A percentile compares a stretch with the other conserved stretches of the same genome.
These are phyloP conservation scores for Phorcus lineatus DNA, from an alignment of 2,888 invertebrate genomes.

Conservation along the genomic window DNA sequence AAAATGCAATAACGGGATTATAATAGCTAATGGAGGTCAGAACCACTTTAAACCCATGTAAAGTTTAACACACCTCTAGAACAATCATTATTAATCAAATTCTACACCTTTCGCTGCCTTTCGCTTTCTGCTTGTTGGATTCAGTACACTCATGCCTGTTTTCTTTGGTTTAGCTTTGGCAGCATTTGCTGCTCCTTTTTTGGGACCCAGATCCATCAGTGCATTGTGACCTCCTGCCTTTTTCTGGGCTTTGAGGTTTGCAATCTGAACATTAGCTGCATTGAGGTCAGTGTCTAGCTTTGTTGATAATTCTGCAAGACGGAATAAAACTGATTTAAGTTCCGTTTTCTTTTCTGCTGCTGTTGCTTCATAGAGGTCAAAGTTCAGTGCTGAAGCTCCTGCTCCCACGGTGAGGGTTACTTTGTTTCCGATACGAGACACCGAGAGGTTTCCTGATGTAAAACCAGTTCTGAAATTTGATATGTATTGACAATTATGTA, in stretches of 20 bases:
- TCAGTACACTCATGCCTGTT: constrained; percentile 71
- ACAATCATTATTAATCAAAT: constrained; percentile 55
- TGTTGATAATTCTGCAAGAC: constrained; percentile 59
- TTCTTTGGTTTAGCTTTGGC: constrained; percentile 62
- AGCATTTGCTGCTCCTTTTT: constrained; percentile 49
- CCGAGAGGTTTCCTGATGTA: constrained; percentile 56
- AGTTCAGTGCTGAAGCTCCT: constrained; percentile 51
- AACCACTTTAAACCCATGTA: too few species aligned
- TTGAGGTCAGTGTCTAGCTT: constrained; percentile 56
- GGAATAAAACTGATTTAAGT: constrained; percentile 63
- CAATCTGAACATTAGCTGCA: constrained; percentile 62
- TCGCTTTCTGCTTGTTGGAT: constrained; percentile 70
- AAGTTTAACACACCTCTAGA: too few species aligned
- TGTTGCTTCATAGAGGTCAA: constrained; percentile 69
- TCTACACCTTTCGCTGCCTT: constrained; percentile 70
- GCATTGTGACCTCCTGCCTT: constrained; percentile 37
- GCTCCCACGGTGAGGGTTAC: constrained; percentile 63
- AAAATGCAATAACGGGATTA: too few species aligned
- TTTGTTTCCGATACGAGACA: constrained; percentile 60
- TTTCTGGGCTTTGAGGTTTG: constrained; percentile 55
- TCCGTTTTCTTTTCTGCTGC: constrained; percentile 67
- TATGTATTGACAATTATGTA: too few species aligned
- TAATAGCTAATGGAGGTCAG: too few species aligned
- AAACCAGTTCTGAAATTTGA: constrained; percentile 61
- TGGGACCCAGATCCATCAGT: constrained; percentile 56